Base-by-base conservation (phyloP, 2,888 invertebrate genomes). In the Lepeophtheirus nordmannii region DNA sequence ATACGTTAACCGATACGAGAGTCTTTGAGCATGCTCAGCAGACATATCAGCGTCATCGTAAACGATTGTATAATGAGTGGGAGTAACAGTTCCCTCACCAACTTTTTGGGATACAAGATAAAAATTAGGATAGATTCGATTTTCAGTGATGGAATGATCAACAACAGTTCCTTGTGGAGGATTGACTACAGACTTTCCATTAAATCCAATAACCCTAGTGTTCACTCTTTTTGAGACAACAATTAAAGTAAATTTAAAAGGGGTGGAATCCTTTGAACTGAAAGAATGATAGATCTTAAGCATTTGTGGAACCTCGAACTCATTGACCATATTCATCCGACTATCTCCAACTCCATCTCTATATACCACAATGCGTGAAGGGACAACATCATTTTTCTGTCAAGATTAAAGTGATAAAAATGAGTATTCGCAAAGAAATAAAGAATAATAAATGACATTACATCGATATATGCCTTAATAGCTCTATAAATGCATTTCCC, bases 281-380 rank as follows among this genome's bases (percentile, higher is more conserved):
- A 46, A 46, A 17, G 53, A 14, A 14, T 8, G 53, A 46, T 46
- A 46, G 5, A 46, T 17, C 8, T 46, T 46, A 17, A 46, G 53
- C 10, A 81, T 71, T 30, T 75, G 74, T 41, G 75, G 73, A n/a
- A 91, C 83, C 75, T 96, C 94, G 57, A 84, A 83, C 1, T 83
- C 80, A 11, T 81, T 78, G 0, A 94, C 91, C 68, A 84, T 85
- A 0, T 82, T 80, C 1, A 93, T 79, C 73, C 93, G 90, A 0
- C 94, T 93, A 71, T 94, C 93, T 3, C 92, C 86, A 0, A 96
- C 90, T 46, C 96, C 96, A 76, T 97, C 96, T 68, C 96, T 82
- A 77, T 84, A 94, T 41, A 97, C 82, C 10, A 96, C 81, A 41
- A 96, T 85, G 70, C 82, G 83, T 0, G 85, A 82, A 0, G 96